phyloP scores from a whole-genome alignment of 1,140 invertebrate genomes.

The Gryllus bimaculatus region DNA sequence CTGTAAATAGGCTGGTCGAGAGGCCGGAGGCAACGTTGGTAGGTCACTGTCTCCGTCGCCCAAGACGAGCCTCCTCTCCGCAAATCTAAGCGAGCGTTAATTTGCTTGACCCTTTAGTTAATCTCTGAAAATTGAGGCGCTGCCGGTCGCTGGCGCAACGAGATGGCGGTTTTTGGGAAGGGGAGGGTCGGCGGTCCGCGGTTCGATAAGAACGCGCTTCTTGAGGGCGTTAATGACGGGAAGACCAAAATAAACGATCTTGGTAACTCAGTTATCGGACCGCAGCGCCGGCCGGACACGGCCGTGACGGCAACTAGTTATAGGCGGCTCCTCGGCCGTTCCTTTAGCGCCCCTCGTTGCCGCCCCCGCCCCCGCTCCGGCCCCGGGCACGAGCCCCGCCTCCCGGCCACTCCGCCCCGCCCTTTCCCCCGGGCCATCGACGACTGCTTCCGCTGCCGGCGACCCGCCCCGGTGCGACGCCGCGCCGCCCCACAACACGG shows the following conservation, averaged over 20 bases:
- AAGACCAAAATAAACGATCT: conserved; percentile 1
- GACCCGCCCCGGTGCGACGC: not conserved
- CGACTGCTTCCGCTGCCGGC: too few species aligned
- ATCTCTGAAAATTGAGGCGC: not conserved
- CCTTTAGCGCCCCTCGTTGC: not conserved
- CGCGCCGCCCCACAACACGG: not conserved
- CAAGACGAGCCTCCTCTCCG: too few species aligned
- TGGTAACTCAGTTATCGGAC: not conserved
- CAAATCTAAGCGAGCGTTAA: not conserved
- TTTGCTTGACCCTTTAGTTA: not conserved
- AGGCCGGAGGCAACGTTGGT: too few species aligned
- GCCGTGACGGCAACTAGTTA: not conserved
- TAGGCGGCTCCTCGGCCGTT: not conserved
- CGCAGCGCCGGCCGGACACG: not conserved
- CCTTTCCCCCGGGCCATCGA: not conserved
- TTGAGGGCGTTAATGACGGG: not conserved
- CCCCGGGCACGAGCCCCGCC: too few species aligned
- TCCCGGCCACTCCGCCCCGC: too few species aligned
- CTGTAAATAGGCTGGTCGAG: too few species aligned
- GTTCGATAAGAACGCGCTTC: not conserved
- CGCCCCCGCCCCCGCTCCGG: too few species aligned
- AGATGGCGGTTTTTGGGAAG: not conserved
- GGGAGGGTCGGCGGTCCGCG: not conserved
- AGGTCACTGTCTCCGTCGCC: too few species aligned
- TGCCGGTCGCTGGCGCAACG: not conserved